phyloP scores from a whole-genome alignment of 2,113 vertebrate genomes.

The Thalassarche chlororhynchos region DNA sequence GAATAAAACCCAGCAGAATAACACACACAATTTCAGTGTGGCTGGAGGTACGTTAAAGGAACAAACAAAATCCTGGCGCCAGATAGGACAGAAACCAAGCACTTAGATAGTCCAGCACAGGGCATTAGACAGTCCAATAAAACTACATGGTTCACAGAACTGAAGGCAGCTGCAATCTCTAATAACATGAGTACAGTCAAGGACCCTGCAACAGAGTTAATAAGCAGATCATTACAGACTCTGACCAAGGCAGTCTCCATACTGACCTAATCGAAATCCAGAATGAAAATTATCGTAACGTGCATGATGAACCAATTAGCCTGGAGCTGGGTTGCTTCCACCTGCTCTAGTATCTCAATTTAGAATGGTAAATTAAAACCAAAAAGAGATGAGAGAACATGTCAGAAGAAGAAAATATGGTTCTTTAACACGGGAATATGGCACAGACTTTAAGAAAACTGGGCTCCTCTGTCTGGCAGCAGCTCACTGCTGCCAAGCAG shows the following conservation, averaged over 20 bases:
- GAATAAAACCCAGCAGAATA: not conserved
- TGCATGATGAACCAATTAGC: slow-evolving; percentile 80
- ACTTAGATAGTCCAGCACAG: slow-evolving; percentile 10
- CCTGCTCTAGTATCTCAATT: slow-evolving; percentile 75
- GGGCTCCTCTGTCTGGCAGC: not conserved
- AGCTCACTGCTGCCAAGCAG: not conserved
- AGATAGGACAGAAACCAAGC: slow-evolving; percentile 45
- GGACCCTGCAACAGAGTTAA: slow-evolving; percentile 78
- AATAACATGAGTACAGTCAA: slow-evolving; percentile 74
- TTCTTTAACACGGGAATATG: not conserved
- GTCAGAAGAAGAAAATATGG: not conserved
- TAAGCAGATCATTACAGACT: slow-evolving; percentile 80
- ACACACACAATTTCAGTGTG: not conserved
- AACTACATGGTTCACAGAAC: slow-evolving; percentile 68
- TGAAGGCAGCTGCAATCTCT: slow-evolving; percentile 72
- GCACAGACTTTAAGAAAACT: not conserved
- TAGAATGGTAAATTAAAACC: slow-evolving; percentile 69
- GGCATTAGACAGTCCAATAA: slow-evolving; percentile 67
- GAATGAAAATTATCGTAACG: slow-evolving; percentile 75
- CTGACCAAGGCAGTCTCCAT: slow-evolving; percentile 78
- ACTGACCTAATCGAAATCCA: slow-evolving; percentile 81
- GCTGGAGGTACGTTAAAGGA: not conserved
- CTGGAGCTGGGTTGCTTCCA: slow-evolving; percentile 68
- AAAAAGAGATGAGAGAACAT: slow-evolving; percentile 17
- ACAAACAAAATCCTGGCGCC: not conserved